Base-by-base conservation (phyloP, 23 tunicate genomes). In the Trididemnum miniatum region DNA sequence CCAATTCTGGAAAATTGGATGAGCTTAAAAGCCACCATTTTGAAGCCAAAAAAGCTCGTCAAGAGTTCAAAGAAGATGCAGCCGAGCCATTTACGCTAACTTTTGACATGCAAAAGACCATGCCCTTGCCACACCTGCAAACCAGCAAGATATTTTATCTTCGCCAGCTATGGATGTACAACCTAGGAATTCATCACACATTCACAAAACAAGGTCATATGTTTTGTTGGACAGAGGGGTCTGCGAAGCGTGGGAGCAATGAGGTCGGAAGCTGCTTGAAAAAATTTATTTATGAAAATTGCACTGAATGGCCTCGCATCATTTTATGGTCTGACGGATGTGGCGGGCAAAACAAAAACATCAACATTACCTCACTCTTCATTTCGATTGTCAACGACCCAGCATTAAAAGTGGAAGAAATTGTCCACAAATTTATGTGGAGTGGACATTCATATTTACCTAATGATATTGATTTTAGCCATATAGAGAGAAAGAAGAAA, bases 391-490 rank as follows among this genome's bases (percentile, higher is more conserved):
- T 69, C 20, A 69, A 69, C 25, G 37, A 69, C 40, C 39, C 2
- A 7, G 2, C 20, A 12, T 37, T 69, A 31, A 29, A 69, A 32
- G 38, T 69, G 40, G 40, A 69, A 15, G 20, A 69, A 32, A 69
- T 69, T 31, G 25, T 24, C 4, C 75, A 69, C 38, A 30, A 24
- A 22, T 69, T 69, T 31, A 69, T 69, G 75, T 69, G 35, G 35
- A 69, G 75, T n/a, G 75, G 75, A 30, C 75, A 69, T 37, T 69
- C 75, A 7, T 69, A 69, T 31, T 69, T 29, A 37, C 22, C 75
- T 28, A 69, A 69, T 32, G 75, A 69, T n/a, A 5, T 24, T 30
- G 75, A 69, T 37, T 69, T 69, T 69, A 69, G 75, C 22, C 38
- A 69, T 37, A 69, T 69, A 2, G 75, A 69, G 31, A 69, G n/a